Percentiles rank a stretch among this genome's conserved stretches.
These are phyloP conservation scores for Molothrus aeneus DNA, from an alignment of 2,797 vertebrate species.

Conservation along the genomic window DNA sequence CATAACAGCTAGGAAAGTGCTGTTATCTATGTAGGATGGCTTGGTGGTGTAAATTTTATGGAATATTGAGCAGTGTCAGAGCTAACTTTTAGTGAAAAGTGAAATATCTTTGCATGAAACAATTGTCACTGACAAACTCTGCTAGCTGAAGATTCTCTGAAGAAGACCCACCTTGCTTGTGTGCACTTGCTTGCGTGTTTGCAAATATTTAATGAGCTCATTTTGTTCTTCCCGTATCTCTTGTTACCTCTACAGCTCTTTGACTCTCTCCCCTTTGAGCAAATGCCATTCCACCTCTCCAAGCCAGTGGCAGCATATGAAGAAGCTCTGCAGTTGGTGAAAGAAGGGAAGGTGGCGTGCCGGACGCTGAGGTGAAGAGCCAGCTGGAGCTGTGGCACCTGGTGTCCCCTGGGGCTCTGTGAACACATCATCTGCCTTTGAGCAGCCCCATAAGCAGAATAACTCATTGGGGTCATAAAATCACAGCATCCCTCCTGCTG, in stretches of 20 bases:
- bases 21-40: not conserved
- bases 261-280: conserved; percentile 82
- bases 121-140: not conserved
- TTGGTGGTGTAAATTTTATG: not conserved
- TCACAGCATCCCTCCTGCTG: not conserved
- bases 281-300: conserved; percentile 80
- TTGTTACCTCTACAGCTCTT: conserved; percentile 81
- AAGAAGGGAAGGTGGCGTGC: conserved; percentile 82
- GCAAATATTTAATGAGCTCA: not conserved
- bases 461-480: not conserved
- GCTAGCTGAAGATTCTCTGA: not conserved
- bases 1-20: not conserved
- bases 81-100: not conserved
- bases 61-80: not conserved
- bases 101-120: not conserved
- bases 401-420: not conserved
- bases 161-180: not conserved
- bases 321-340: conserved; percentile 88
- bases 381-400: not conserved
- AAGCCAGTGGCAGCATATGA: conserved; percentile 90
- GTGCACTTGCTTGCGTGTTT: not conserved
- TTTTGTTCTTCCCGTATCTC: not conserved
- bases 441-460: not conserved
- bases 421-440: not conserved
- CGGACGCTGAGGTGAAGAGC: conserved; percentile 86